Base-by-base conservation (phyloP, 2,797 vertebrate genomes). In the Merluccius polli region DNA sequence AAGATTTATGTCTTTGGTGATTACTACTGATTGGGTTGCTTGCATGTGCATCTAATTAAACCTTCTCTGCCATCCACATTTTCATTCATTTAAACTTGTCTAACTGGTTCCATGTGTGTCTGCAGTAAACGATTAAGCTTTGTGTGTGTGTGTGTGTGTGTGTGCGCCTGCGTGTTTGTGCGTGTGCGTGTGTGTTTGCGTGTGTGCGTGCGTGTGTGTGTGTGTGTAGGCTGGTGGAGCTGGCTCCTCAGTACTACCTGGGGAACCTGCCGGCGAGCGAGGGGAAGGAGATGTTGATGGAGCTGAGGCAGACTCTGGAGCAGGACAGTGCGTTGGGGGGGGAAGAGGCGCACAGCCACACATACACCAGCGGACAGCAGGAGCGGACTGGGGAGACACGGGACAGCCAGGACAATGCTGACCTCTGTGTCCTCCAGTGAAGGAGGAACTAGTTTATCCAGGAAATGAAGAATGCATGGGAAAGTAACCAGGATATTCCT, bases 211-310 rank as follows among this genome's bases (percentile, higher is more conserved):
- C 6, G 18, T 59, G 21, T 27, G 59, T 27, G 59, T 0, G 75
- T 1, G 2, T 41, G 77, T 3, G 0, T 78, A 99, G 98, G 95
- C 88, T 99, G 33, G 95, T 95, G 85, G 95, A 98, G 80, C 76
- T 98, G 87, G 93, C 95, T 0, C 98, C 98, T 4, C 95, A 95
- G 83, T 99, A 98, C 89, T 99, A 94, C 90, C 91, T 99, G 79
- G 97, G 95, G 77, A 99, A 99, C 86, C 90, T 99, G 77, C 98
- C 97, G 0, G 81, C 94, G 1, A 96, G 97, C 0, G 98, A 99
- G n/a, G 96, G 95, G 33, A 95, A 94, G 10, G 97, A 98, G 84
- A 89, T 96, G 79, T 92, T 99, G 75, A 94, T 95, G 93, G 93
- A 95, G 86, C 92, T 98, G 78, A 93, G 95, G 77, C 93, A 93